A percentile compares a stretch with the other conserved stretches of the same genome.
These are phyloP conservation scores for Smithornis capensis DNA, from an alignment of 2,113 vertebrate genomes.

Conservation along the genomic window DNA sequence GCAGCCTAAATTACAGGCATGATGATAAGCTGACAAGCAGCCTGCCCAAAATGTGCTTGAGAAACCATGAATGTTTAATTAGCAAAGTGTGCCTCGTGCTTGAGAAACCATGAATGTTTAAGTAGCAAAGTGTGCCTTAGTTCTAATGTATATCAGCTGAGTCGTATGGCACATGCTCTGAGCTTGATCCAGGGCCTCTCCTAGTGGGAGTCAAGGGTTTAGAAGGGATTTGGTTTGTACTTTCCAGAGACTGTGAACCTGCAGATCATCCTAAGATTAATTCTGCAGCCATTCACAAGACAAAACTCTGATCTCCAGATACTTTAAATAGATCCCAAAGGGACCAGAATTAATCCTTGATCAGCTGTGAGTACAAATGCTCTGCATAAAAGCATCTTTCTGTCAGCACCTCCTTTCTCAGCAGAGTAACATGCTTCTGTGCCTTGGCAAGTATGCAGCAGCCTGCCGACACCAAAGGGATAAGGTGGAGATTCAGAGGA, in stretches of 20 bases:
- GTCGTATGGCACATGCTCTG: background rate
- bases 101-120: background rate
- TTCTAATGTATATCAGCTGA: background rate
- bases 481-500: background rate
- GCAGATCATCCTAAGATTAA: slow-evolving; percentile 4
- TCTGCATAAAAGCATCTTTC: background rate
- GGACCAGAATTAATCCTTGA: background rate
- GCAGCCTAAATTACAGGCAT: background rate
- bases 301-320: background rate
- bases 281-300: background rate
- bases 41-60: background rate
- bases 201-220: background rate
- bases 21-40: background rate
- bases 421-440: background rate
- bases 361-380: background rate
- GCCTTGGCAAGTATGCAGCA: background rate
- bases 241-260: background rate
- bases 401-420: fast-evolving
- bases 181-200: background rate
- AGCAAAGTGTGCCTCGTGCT: background rate
- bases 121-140: background rate
- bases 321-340: background rate
- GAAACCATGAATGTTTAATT: background rate
- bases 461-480: background rate
- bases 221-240: slow-evolving; percentile 4